Evolutionary conservation across 2,797 vertebrate genomes (phyloP), one percentile per base, ranked within the genome.

Genomic region (Geotrypetes seraphini): DNA sequence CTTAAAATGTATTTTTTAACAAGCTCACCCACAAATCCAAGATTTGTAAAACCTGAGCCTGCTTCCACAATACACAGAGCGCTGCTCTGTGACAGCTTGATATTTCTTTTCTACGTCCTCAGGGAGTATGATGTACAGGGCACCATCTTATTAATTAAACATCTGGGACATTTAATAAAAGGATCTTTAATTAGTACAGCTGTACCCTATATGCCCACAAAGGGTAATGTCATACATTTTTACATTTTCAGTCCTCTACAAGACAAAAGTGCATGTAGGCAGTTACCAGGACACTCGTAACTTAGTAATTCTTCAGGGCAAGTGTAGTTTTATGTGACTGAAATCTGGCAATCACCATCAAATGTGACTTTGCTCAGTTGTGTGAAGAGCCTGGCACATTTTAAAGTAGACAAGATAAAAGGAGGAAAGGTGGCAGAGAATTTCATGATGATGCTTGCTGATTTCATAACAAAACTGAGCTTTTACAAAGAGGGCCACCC

Each of bases 391-490:
- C 34, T n/a, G n/a, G n/a, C 28, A 46, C 18, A 53, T 56, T 49
- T 60, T 39, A 50, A 47, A 57, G 57, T 33, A 36, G 34, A 22
- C 35, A 53, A 19, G 46, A 35, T 48, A 36, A 31, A 35, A 46
- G 43, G 22, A 49, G 18, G 44, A 34, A 33, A 19, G 45, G 53
- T 43, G 33, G 20, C 6, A 33, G 18, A 34, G 40, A 48, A 42
- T 50, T 59, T 74, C 47, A 55, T 47, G 34, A 41, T 7, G 10
- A 53, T 29, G n/a, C n/a, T 25, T 50, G 49, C 34, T 58, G 45
- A 59, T 66, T 56, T 49, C 33, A 48, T 59, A 30, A 62, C 27
- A n/a, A 22, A n/a, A n/a, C n/a, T n/a, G n/a, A n/a, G n/a, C 23
- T 41, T 31, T 44, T 38, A n/a, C n/a, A n/a, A n/a, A n/a, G n/a